Base-by-base conservation (phyloP, 2,888 invertebrate species). In the Buathra laborator region DNA sequence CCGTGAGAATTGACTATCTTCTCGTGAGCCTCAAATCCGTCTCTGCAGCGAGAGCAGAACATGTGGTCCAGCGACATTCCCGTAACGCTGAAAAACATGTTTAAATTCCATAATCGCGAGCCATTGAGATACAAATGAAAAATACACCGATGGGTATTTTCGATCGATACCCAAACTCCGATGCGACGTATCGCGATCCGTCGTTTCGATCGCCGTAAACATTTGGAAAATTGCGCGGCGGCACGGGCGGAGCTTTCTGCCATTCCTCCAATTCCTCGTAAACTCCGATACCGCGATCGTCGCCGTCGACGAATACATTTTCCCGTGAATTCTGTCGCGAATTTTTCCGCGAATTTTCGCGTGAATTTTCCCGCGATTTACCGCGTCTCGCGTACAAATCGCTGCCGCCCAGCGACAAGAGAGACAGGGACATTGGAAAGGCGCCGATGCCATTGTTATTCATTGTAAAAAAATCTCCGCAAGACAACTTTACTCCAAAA, bases 1-100 rank as follows among this genome's bases (percentile, higher is more conserved):
- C 99, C 99, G 92, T 98, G 98, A 0, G 99, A 99, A 94, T 99
- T 99, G 81, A 99, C 99, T 93, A 99, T 99, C 94, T 99, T 99
- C 94, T 99, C 99, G 93, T 99, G 97, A 24, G 98, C 96, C 91
- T 98, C 98, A 94, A 99, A 99, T 4, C 99, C 99, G 92, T 99
- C 99, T 85, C 97, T 97, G 94, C 99, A 99, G 81, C 99, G 97
- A 92, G 98, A 97, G 94, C 99, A 99, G 92, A 97, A 96, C 97
- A 99, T 99, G 92, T 97, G 97, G 93, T 97, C 98, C 94, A 98
- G 94, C 87, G 98, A 97, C 98, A 98, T 98, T 87, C 94, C 94
- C 88, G 94, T 94, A 87, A 94, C 94, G 87, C 95, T 93, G 88
- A 70, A 62, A 70, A 62, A 46, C 2, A 10, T 12, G 0, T 3